Percentiles rank a stretch among this genome's conserved stretches.
Evolutionary conservation across 2,113 vertebrate genomes (phyloP).

Genomic region (Speoplatyrhinus poulsoni): DNA sequence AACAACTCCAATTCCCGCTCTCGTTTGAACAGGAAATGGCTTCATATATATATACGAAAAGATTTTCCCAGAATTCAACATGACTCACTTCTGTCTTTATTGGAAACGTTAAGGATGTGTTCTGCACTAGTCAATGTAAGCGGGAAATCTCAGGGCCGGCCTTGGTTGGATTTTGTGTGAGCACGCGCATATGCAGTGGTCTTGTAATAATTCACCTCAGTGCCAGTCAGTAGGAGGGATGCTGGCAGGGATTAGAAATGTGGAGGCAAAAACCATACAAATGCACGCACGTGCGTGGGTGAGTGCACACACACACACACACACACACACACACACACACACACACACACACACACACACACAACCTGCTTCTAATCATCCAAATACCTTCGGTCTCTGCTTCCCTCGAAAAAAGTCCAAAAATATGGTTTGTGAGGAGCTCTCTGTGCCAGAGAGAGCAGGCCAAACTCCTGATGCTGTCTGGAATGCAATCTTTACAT

Average conservation of each 20-base stretch:
- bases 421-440: constrained; percentile 12
- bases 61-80: constrained; percentile 49
- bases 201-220: constrained; percentile 8
- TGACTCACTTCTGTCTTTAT: constrained; percentile 61
- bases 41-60: constrained; percentile 46
- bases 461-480: constrained; percentile 50
- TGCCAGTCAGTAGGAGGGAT: constrained; percentile 7
- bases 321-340: background rate
- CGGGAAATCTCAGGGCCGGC: constrained; percentile 9
- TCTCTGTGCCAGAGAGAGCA: constrained; percentile 14
- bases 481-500: constrained; percentile 52
- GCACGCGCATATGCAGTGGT: background rate
- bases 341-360: constrained; percentile 5
- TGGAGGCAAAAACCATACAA: constrained; percentile 6
- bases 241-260: constrained; percentile 7
- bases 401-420: constrained; percentile 17
- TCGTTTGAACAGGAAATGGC: constrained; percentile 49
- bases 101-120: constrained; percentile 24
- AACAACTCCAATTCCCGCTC: constrained; percentile 25
- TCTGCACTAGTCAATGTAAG: constrained; percentile 11
- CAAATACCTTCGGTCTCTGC: constrained; percentile 16
- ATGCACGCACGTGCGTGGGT: background rate
- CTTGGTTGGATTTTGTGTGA: background rate
- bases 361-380: constrained; percentile 35
- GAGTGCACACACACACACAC: background rate